phyloP scores from a whole-genome alignment of 1,140 invertebrate species.

The Brachystomella parvula region DNA sequence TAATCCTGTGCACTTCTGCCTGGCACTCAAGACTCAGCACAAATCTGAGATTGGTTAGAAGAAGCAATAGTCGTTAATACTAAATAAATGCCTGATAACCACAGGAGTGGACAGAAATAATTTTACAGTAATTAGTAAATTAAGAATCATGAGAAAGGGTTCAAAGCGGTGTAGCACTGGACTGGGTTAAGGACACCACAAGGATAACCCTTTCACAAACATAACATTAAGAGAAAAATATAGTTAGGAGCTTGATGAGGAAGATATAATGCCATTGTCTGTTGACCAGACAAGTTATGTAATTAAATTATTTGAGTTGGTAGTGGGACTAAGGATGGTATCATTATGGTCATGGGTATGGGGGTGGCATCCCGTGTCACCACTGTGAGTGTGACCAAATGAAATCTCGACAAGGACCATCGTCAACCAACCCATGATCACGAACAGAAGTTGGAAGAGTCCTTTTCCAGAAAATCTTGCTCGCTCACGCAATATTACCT shows the following conservation, averaged over 20 bases:
- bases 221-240: not conserved
- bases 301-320: not conserved
- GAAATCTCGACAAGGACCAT: constrained; percentile 36
- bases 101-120: too few relatives aligned
- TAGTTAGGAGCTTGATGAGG: not conserved
- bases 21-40: too few relatives aligned
- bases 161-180: too few relatives aligned
- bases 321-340: not conserved
- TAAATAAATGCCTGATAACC: too few relatives aligned
- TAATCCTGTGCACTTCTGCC: too few relatives aligned
- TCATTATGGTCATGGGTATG: not conserved
- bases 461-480: constrained; percentile 37
- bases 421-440: constrained; percentile 34
- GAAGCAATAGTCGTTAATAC: too few relatives aligned
- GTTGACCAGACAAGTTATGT: not conserved
- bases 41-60: too few relatives aligned
- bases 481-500: constrained; percentile 36
- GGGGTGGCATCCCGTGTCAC: not conserved
- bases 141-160: too few relatives aligned
- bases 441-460: constrained; percentile 31
- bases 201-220: not conserved
- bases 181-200: not conserved
- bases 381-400: constrained; percentile 12
- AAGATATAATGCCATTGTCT: not conserved
- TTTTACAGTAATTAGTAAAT: too few relatives aligned